Percentiles rank a stretch among this genome's conserved stretches.
Evolutionary conservation across 2,797 vertebrate genomes (phyloP).

Genomic region (Rousettus madagascariensis): DNA sequence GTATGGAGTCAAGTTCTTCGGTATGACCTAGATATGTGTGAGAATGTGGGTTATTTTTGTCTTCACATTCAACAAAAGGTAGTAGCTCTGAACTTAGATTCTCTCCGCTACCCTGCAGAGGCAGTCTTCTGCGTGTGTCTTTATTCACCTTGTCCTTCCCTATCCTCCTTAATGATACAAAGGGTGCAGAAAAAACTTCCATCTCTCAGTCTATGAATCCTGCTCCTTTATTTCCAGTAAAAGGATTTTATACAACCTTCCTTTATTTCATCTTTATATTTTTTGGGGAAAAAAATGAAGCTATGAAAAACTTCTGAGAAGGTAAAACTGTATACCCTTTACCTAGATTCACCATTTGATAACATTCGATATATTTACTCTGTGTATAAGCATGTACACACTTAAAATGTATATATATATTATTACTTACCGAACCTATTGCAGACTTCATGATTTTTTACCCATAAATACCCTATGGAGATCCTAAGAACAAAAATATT

Average conservation of each 20-base stretch:
- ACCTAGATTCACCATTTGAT: not conserved
- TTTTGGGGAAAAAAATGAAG: not conserved
- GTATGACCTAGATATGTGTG: not conserved
- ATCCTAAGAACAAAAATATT: not conserved
- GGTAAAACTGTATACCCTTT: not conserved
- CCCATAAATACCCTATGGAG: not conserved
- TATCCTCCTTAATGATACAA: not conserved
- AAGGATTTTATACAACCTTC: not conserved
- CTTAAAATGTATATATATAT: not conserved
- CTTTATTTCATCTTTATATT: not conserved
- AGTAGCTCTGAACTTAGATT: not conserved
- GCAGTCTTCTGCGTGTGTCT: not conserved
- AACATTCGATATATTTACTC: not conserved
- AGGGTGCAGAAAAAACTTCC: not conserved
- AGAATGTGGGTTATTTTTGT: not conserved
- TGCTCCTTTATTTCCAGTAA: not conserved
- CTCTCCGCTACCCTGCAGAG: not conserved
- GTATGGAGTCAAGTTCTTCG: not conserved
- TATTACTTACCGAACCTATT: not conserved
- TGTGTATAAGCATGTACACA: not conserved
- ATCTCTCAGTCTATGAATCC: not conserved
- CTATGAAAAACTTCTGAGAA: not conserved
- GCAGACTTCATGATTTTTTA: not conserved
- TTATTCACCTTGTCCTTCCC: not conserved
- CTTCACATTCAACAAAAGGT: not conserved